Percentiles rank a stretch among this genome's conserved stretches.
Conservation (phyloP, 2,888 invertebrate genomes). For the Hoplodrina ambigua region DNA sequence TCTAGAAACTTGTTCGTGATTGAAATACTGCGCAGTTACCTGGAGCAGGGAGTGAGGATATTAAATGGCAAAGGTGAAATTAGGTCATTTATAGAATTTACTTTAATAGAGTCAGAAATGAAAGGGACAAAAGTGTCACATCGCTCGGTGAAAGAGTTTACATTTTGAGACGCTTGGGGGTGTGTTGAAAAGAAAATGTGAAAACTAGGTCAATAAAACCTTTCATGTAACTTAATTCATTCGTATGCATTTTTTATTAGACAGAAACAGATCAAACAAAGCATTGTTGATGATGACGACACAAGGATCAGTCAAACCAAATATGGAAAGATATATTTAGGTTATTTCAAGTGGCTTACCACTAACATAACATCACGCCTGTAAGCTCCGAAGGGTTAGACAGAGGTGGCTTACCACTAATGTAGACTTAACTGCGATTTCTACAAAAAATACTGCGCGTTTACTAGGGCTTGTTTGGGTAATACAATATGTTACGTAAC, state of each 20-base stretch:
- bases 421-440: not conserved
- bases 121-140: not conserved
- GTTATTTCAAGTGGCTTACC: not conserved
- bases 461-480: not conserved
- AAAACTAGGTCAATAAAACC: conserved; percentile 22
- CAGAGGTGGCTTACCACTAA: not conserved
- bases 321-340: not conserved
- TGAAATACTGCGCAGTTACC: conserved; percentile 59
- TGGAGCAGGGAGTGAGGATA: conserved; percentile 19
- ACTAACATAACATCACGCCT: too few relatives aligned
- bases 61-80: not conserved
- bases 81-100: conserved; percentile 25
- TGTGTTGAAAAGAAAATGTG: conserved; percentile 12
- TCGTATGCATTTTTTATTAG: not conserved
- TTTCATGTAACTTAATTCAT: not conserved
- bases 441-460: conserved; percentile 9
- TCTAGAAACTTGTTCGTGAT: conserved; percentile 58
- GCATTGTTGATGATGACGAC: not conserved
- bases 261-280: not conserved
- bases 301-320: not conserved
- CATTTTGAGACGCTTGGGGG: not conserved
- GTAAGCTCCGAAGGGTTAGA: too few relatives aligned
- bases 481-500: not conserved
- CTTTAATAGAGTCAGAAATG: not conserved
- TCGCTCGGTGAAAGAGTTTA: not conserved